Evolutionary conservation across 2,888 invertebrate species (phyloP).

Genomic region (Adelognathus sp.): DNA sequence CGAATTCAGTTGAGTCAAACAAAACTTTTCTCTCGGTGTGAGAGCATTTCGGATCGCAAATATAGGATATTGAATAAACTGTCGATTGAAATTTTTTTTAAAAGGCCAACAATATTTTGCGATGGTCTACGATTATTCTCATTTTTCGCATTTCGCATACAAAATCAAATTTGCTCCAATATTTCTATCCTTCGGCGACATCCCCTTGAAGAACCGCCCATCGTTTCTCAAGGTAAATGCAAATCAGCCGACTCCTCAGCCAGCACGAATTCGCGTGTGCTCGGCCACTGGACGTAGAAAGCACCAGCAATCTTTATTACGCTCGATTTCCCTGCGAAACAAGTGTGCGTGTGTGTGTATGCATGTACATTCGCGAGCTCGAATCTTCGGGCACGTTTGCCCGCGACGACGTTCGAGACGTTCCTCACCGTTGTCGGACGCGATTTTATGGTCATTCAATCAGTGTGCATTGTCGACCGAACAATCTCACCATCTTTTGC

Average conservation of each 20-base stretch:
- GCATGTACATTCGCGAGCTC: not conserved
- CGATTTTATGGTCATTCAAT: constrained; percentile 39
- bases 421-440: constrained; percentile 12
- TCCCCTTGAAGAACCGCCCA: constrained; percentile 18
- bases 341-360: no score
- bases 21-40: no score
- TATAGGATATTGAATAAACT: no score
- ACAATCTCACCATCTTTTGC: not conserved
- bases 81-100: no score
- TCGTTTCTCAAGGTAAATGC: constrained; percentile 30
- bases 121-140: no score
- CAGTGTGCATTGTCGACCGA: constrained; percentile 44
- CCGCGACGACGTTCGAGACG: not conserved
- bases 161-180: not conserved
- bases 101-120: no score
- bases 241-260: constrained; percentile 22
- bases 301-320: constrained; percentile 41
- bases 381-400: constrained; percentile 40
- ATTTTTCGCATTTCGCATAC: not conserved
- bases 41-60: no score
- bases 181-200: not conserved
- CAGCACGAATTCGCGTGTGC: constrained; percentile 34
- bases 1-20: no score
- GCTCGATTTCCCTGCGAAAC: constrained; percentile 44
- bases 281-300: not conserved